These are phyloP conservation scores for Cetonia aurata DNA, from an alignment of 2,888 invertebrate genomes.

Conservation along the genomic window DNA sequence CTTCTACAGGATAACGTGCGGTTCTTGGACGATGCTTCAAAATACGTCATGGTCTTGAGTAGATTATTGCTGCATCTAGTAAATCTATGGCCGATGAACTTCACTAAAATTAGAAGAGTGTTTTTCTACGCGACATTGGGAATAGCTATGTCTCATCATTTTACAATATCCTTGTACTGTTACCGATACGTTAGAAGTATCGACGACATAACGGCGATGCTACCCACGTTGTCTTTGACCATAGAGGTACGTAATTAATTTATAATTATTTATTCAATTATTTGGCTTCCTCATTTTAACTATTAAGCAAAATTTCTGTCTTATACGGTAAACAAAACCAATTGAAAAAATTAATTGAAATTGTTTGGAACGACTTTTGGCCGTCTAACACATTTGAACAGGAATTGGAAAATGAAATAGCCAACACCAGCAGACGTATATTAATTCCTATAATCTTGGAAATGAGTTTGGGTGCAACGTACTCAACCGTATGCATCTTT, in stretches of 20 bases:
- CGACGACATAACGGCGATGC: not conserved
- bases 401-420: conserved; percentile 31
- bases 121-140: not conserved
- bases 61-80: too few relatives aligned
- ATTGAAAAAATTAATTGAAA: conserved; percentile 39
- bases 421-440: conserved; percentile 33
- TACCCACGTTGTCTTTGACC: not conserved
- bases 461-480: conserved; percentile 17
- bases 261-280: not conserved
- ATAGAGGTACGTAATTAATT: not conserved
- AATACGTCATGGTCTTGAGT: too few relatives aligned
- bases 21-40: not conserved
- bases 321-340: conserved; percentile 35
- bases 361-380: conserved; percentile 46
- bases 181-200: not conserved
- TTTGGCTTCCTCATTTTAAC: conserved; percentile 35
- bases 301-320: conserved; percentile 44
- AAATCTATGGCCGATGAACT: too few relatives aligned
- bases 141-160: not conserved
- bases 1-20: not conserved
- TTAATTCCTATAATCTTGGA: conserved; percentile 37
- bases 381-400: conserved; percentile 45
- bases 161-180: not conserved
- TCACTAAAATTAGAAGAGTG: not conserved
- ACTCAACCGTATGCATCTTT: conserved; percentile 31